These are phyloP conservation scores for Tylochromis polylepis DNA, from an alignment of 2,113 vertebrate genomes.

Conservation along the genomic window DNA sequence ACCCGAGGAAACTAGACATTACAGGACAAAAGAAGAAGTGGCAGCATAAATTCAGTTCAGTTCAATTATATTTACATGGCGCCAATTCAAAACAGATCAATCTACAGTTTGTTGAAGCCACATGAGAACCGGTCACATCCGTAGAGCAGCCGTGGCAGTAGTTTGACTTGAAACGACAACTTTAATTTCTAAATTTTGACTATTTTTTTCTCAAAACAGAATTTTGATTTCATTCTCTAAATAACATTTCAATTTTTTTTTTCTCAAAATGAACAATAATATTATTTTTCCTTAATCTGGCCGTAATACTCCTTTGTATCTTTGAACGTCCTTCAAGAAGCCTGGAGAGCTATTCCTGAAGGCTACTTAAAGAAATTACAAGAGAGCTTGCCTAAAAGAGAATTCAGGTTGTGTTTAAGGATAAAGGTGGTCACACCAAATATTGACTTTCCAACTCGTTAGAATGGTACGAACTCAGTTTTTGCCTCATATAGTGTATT, in stretches of 20 bases:
- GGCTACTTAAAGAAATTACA: not conserved
- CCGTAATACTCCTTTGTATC: not conserved
- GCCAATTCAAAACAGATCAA: not conserved
- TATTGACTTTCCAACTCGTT: not conserved
- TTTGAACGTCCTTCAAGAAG: not conserved
- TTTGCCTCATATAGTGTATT: not conserved
- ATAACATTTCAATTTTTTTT: no score
- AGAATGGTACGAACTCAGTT: not conserved
- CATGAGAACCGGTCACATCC: not conserved
- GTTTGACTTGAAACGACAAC: not conserved
- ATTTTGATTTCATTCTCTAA: no score
- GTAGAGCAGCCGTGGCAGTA: not conserved
- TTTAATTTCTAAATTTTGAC: not conserved
- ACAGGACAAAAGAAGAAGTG: not conserved
- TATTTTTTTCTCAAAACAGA: not conserved
- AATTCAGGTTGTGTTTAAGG: not conserved
- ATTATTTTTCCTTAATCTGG: not conserved
- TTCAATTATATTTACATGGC: not conserved
- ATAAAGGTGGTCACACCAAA: not conserved
- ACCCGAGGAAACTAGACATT: not conserved
- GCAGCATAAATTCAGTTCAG: not conserved
- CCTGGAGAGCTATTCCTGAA: not conserved
- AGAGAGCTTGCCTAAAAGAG: not conserved
- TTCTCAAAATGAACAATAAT: not conserved
- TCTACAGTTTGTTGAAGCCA: not conserved